Conservation (phyloP, 1,140 invertebrate species). For the Sycophila sp. region DNA sequence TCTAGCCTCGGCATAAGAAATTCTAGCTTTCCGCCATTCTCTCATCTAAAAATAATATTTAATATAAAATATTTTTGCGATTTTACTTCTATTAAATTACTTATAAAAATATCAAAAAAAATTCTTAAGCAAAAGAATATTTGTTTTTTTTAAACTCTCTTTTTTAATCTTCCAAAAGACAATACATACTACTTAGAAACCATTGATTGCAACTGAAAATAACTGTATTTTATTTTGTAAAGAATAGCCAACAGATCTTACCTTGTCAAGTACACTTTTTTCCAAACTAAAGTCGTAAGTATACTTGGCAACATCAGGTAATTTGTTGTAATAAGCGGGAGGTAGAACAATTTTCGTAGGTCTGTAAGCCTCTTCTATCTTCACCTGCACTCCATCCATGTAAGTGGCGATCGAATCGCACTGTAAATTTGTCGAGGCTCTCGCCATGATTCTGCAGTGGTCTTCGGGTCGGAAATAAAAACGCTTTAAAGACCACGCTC, state of each 20-base stretch:
- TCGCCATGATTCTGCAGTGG: conserved; percentile 48
- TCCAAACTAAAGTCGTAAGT: conserved; percentile 80
- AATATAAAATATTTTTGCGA: too few species aligned
- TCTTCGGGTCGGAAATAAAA: neutral
- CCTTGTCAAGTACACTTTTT: conserved; percentile 73
- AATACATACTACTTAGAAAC: too few species aligned
- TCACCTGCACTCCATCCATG: conserved; percentile 85
- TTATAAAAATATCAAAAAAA: too few species aligned
- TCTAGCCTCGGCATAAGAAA: conserved; percentile 69
- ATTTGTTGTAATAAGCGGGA: conserved; percentile 72
- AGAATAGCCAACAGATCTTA: conserved; percentile 32
- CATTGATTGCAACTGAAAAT: too few species aligned
- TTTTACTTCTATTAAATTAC: too few species aligned
- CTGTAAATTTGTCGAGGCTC: conserved; percentile 46
- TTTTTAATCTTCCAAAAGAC: too few species aligned
- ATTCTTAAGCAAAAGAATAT: too few species aligned
- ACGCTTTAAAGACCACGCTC: too few species aligned
- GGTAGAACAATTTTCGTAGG: conserved; percentile 77
- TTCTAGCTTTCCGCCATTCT: conserved; percentile 73
- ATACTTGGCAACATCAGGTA: conserved; percentile 66
- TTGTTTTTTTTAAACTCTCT: too few species aligned
- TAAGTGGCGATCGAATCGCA: conserved; percentile 66
- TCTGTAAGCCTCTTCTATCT: conserved; percentile 87
- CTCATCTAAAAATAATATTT: conserved; percentile 62
- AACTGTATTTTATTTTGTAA: too few species aligned